phyloP scores from a whole-genome alignment of 2,113 vertebrate species.

The Chiloscyllium plagiosum region DNA sequence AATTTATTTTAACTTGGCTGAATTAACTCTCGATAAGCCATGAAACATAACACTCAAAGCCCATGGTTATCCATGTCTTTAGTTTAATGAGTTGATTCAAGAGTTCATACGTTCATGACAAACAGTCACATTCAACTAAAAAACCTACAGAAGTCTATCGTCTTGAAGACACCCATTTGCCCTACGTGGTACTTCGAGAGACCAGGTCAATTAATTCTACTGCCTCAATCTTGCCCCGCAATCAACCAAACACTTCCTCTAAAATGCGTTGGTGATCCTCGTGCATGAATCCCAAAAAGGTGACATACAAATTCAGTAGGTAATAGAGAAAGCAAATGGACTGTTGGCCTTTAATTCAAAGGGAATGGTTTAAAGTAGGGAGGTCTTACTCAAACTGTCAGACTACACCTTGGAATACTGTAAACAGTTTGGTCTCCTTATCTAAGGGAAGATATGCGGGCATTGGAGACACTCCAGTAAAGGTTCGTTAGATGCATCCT shows the following conservation, averaged over 20 bases:
- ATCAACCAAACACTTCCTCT: neutral
- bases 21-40: neutral
- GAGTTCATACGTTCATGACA: neutral
- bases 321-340: no score
- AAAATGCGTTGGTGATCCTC: neutral
- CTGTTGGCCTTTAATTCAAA: no score
- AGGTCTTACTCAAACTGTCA: no score
- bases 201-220: no score
- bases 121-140: neutral
- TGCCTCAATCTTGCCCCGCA: neutral
- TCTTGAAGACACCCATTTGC: neutral
- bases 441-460: no score
- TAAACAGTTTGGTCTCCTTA: no score
- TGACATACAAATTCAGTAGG: no score
- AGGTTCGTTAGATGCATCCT: no score
- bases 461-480: no score
- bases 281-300: no score
- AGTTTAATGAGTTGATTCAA: neutral
- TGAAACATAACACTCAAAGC: neutral
- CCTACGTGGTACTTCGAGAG: neutral
- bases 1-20: neutral
- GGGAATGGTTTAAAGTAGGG: no score
- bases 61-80: neutral
- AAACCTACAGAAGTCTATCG: neutral
- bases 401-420: no score